These are phyloP conservation scores for Rhabdophis nuchalis DNA, from an alignment of 2,797 vertebrate species.

Conservation along the genomic window DNA sequence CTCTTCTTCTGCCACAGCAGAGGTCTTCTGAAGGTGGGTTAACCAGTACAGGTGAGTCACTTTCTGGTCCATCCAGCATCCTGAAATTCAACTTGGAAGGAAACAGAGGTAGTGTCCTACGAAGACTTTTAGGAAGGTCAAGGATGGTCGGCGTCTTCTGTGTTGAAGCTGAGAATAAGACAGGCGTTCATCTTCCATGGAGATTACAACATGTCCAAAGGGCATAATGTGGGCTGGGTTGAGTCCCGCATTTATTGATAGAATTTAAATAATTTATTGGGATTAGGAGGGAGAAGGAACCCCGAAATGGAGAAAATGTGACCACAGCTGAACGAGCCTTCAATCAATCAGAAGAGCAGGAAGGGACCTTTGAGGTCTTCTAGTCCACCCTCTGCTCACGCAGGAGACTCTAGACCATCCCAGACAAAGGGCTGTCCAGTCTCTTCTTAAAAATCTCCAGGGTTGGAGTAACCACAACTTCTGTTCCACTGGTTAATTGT, in stretches of 20 bases:
- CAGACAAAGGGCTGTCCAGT: no score
- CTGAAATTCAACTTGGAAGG: background rate
- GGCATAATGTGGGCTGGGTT: background rate
- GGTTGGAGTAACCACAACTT: no score
- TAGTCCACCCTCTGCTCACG: no score
- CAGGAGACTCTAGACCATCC: no score
- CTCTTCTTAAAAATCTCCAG: no score
- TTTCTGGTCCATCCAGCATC: background rate
- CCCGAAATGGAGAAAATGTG: background rate
- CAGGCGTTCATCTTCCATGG: background rate
- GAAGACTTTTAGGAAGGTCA: background rate
- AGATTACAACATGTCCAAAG: background rate
- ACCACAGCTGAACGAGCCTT: background rate
- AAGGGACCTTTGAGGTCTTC: no score
- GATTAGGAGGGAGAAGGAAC: background rate
- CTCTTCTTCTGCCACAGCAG: background rate
- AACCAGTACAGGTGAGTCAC: background rate
- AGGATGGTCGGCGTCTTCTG: background rate
- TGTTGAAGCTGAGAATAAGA: background rate
- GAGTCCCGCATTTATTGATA: background rate
- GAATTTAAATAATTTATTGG: background rate
- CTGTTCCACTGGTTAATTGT: no score
- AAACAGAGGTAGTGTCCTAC: background rate
- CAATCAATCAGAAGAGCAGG: background rate
- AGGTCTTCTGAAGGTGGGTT: no score